phyloP scores from a whole-genome alignment of 2,113 vertebrate genomes.

The Nettapus auritus region DNA sequence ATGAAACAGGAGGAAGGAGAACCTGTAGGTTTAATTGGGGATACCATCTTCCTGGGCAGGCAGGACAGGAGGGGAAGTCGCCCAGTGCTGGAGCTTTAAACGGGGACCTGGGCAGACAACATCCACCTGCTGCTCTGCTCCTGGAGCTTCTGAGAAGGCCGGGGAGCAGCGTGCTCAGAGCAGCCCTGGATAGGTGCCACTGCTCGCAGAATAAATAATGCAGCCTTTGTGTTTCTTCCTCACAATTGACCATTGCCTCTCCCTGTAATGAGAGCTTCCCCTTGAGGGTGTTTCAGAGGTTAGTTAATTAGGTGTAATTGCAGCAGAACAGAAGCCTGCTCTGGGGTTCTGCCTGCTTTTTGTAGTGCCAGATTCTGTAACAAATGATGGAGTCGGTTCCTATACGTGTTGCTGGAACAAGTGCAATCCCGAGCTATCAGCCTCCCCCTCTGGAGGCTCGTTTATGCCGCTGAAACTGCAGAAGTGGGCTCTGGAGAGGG shows the following conservation, averaged over 20 bases:
- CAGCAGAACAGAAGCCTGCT: not conserved
- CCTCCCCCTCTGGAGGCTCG: not conserved
- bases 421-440: fast-evolving
- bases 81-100: not conserved
- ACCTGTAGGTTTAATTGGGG: not conserved
- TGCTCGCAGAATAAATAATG: not conserved
- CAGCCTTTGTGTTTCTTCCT: not conserved
- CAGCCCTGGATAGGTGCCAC: not conserved
- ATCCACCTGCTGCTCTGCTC: not conserved
- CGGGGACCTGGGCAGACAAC: not conserved
- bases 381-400: fast-evolving
- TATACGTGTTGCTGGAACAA: not conserved
- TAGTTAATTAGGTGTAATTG: conserved; percentile 61
- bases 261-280: conserved; percentile 24
- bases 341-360: not conserved
- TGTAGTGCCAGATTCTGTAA: not conserved
- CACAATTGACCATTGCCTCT: not conserved
- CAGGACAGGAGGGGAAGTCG: not conserved
- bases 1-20: not conserved
- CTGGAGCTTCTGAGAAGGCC: not conserved
- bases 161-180: not conserved
- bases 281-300: conserved; percentile 33
- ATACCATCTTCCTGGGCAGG: not conserved
- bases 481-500: not conserved
- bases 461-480: fast-evolving